Base-by-base conservation (phyloP, 53 echinoderm and acorn worm species). In the Arbacia lixula region DNA sequence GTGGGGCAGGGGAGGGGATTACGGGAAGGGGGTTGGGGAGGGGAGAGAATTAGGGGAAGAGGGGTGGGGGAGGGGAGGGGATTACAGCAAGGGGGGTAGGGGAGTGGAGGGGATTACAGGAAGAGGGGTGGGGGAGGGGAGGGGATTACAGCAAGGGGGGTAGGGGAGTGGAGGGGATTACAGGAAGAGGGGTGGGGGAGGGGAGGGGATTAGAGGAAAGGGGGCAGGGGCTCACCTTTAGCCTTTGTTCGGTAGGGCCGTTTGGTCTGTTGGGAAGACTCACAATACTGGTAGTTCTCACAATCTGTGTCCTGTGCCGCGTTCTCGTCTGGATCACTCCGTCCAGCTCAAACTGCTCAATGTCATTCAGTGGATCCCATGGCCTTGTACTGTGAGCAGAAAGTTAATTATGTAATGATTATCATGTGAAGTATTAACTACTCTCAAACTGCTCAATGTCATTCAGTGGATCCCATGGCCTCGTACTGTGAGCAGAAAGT, bases 401-500 rank as follows among this genome's bases (percentile, higher is more conserved):
- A n/a, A n/a, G n/a, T n/a, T n/a, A n/a, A n/a, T n/a, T n/a, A n/a
- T n/a, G n/a, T n/a, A n/a, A n/a, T n/a, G n/a, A n/a, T n/a, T n/a
- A n/a, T n/a, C n/a, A n/a, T n/a, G n/a, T n/a, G n/a, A n/a, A n/a
- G n/a, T n/a, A n/a, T n/a, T n/a, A n/a, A n/a, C n/a, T n/a, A n/a
- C n/a, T n/a, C 56, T 96, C 96, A 88, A 91, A 96, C 79, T 96
- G 91, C 42, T 96, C 91, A 26, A 96, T 96, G 86, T 96, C 96
- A 55, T 96, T 94, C 8, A 91, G 88, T 0, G 91, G 79, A 39
- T 96, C 96, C 96, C 96, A 96, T 5, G 96, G 96, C 52, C 96
- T 85, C 29, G 87, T 87, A 40, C 96, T 96, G 65, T 14, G 36
- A 36, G n/a, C n/a, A n/a, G n/a, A n/a, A n/a, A n/a, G n/a, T n/a